Evolutionary conservation across 1,140 invertebrate species (phyloP).

Genomic region (Mamestra configurata): DNA sequence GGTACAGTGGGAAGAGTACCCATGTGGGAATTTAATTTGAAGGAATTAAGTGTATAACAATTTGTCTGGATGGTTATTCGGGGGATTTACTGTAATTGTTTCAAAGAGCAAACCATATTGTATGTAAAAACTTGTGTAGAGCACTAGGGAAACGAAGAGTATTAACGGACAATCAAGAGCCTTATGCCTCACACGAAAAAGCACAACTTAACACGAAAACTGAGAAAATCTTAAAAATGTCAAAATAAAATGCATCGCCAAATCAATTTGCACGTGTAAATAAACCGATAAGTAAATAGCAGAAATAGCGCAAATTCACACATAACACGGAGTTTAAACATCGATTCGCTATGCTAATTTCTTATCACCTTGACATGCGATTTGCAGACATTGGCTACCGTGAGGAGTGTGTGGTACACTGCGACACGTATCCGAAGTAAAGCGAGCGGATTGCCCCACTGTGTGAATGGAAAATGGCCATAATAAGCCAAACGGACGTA

Average conservation of each 20-base stretch:
- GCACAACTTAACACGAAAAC: neutral
- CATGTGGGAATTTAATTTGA: too few relatives aligned
- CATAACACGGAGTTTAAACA: slow-evolving; percentile 56
- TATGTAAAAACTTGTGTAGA: too few relatives aligned
- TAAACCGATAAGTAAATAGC: slow-evolving; percentile 33
- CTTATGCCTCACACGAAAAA: neutral
- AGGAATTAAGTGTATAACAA: too few relatives aligned
- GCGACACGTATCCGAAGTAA: slow-evolving; percentile 50
- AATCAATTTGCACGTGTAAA: slow-evolving; percentile 39
- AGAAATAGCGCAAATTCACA: slow-evolving; percentile 44
- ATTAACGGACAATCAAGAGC: too few relatives aligned
- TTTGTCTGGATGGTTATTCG: too few relatives aligned
- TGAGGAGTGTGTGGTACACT: slow-evolving; percentile 2
- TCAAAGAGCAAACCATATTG: too few relatives aligned
- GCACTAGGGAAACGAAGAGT: too few relatives aligned
- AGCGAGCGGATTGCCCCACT: slow-evolving; percentile 75
- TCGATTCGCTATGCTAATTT: slow-evolving; percentile 64
- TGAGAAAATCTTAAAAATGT: neutral
- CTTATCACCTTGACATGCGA: slow-evolving; percentile 68
- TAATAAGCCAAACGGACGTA: slow-evolving; percentile 82
- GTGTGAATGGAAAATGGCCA: slow-evolving; percentile 84
- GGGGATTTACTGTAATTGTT: too few relatives aligned
- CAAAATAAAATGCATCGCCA: neutral
- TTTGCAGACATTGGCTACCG: slow-evolving; percentile 60
- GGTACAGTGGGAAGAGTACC: neutral